phyloP scores from a whole-genome alignment of 1,140 invertebrate genomes.

The Drosophila oshimai region DNA sequence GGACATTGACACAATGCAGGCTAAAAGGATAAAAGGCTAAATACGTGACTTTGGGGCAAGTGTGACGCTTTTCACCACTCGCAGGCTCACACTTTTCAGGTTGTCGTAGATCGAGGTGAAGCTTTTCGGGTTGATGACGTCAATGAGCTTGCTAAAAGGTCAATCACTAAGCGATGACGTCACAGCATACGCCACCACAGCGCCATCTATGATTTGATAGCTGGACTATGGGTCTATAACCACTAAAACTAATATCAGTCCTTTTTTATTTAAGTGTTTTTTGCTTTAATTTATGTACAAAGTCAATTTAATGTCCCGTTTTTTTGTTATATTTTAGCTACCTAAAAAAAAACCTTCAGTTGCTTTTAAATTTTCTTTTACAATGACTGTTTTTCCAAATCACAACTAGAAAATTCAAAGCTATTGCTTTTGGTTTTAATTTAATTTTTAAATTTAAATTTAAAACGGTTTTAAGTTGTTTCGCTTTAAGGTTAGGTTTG shows the following conservation, averaged over 20 bases:
- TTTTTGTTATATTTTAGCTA: too few species aligned
- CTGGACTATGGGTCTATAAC: too few species aligned
- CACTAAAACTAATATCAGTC: too few species aligned
- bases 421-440: too few species aligned
- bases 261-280: too few species aligned
- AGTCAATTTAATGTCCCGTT: too few species aligned
- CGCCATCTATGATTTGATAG: constrained; percentile 25
- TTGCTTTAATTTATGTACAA: too few species aligned
- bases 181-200: not conserved
- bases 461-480: not conserved
- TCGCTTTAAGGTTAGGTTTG: not conserved
- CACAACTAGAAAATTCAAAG: too few species aligned
- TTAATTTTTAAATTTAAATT: not conserved
- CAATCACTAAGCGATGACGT: constrained; percentile 19
- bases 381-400: too few species aligned
- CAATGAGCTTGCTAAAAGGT: constrained; percentile 25
- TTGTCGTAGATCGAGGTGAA: constrained; percentile 28
- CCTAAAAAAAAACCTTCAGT: too few species aligned
- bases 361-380: too few species aligned
- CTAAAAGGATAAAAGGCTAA: not conserved
- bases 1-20: constrained; percentile 40
- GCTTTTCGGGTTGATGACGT: constrained; percentile 30
- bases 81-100: not conserved
- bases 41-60: constrained; percentile 9
- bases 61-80: constrained; percentile 47